Conservation (phyloP, 1,140 invertebrate species). For the Dreissena polymorpha region DNA sequence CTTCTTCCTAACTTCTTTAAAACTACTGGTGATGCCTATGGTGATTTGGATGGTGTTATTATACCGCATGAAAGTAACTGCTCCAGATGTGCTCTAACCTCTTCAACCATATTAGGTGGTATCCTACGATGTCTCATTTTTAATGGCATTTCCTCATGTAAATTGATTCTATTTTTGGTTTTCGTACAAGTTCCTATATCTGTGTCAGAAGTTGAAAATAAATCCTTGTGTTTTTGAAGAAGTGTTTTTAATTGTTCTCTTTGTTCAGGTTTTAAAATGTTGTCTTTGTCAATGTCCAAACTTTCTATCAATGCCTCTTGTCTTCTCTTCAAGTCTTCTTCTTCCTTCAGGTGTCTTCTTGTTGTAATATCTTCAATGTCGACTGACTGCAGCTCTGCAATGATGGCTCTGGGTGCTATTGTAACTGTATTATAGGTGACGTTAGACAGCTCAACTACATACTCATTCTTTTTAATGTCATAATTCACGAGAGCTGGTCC, state of each 20-base stretch:
- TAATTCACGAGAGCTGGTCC: not conserved
- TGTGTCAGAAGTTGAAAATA: conserved; percentile 36
- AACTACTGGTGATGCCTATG: conserved; percentile 37
- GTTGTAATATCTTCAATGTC: not conserved
- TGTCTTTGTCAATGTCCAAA: conserved; percentile 4
- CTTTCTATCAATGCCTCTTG: not conserved
- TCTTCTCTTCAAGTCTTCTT: not conserved
- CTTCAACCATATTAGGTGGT: conserved; percentile 44
- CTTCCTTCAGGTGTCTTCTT: not conserved
- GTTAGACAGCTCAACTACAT: not conserved
- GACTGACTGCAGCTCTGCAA: not conserved
- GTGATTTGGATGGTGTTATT: conserved; percentile 40
- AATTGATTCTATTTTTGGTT: conserved; percentile 43
- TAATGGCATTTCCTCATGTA: conserved; percentile 33
- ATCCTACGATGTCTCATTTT: conserved; percentile 46
- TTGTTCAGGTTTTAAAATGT: conserved; percentile 6
- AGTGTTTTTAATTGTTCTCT: conserved; percentile 17
- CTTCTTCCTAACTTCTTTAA: conserved; percentile 41
- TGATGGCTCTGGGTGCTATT: not conserved
- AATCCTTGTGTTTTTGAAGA: conserved; percentile 15
- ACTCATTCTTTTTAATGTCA: not conserved
- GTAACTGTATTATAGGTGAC: not conserved
- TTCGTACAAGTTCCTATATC: conserved; percentile 24
- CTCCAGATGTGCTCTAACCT: conserved; percentile 51
- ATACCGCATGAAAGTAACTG: conserved; percentile 33